A percentile compares a stretch with the other conserved stretches of the same genome.
These are phyloP conservation scores for Morelia viridis DNA, from an alignment of 2,797 vertebrate genomes.

Conservation along the genomic window DNA sequence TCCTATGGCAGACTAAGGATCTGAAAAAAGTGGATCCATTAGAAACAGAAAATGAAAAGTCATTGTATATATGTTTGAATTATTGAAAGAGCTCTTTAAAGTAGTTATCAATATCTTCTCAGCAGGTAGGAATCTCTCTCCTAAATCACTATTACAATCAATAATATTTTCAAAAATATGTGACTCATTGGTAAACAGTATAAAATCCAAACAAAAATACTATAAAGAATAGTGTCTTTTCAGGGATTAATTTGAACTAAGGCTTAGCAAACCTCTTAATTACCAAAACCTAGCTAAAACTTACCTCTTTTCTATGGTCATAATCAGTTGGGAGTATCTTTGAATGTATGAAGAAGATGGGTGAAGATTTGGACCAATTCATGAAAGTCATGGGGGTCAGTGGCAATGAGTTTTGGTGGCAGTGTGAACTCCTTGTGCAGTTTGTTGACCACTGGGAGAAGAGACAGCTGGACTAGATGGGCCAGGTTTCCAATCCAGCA, in stretches of 20 bases:
- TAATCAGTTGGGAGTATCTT: not conserved
- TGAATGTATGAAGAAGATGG: not conserved
- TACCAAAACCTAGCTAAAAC: not conserved
- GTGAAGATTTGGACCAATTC: not conserved
- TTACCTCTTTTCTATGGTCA: not conserved
- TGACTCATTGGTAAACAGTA: not conserved
- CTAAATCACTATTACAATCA: not conserved
- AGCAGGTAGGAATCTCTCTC: not conserved
- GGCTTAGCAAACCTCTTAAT: not conserved
- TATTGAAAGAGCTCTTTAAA: slow-evolving; percentile 23
- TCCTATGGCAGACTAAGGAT: not conserved
- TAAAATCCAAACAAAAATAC: not conserved
- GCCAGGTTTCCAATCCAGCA: not conserved
- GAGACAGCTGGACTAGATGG: not conserved
- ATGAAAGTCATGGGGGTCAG: not conserved
- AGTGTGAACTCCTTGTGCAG: not conserved
- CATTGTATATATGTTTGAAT: not conserved
- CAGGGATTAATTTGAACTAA: not conserved
- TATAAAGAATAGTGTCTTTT: not conserved
- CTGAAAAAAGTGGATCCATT: slow-evolving; percentile 16
- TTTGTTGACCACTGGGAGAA: not conserved
- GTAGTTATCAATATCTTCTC: not conserved
- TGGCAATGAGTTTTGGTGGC: not conserved
- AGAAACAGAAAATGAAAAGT: not conserved
- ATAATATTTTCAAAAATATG: not conserved